Conservation (phyloP, 2,113 vertebrate species). For the Asarcornis scutulata region DNA sequence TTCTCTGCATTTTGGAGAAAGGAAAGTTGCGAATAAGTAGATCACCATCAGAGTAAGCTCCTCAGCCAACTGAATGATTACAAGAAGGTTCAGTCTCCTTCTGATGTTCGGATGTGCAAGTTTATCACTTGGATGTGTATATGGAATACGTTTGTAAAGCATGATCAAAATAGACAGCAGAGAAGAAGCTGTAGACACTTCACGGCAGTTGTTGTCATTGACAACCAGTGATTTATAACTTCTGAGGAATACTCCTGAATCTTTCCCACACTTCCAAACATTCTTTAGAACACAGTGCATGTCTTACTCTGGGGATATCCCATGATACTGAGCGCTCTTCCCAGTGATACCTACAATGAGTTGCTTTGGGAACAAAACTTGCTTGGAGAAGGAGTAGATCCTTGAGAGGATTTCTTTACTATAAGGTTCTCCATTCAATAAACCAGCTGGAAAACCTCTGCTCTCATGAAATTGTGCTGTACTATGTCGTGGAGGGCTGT, state of each 20-base stretch:
- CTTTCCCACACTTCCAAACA: not conserved
- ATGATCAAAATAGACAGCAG: conserved; percentile 50
- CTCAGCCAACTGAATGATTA: not conserved
- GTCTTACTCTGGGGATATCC: not conserved
- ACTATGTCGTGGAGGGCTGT: not conserved
- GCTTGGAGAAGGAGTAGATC: not conserved
- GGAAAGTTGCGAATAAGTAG: conserved; percentile 40
- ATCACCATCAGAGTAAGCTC: conserved; percentile 17
- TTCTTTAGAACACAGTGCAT: not conserved
- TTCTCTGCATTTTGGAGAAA: not conserved
- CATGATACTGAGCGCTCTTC: not conserved
- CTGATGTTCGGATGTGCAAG: conserved; percentile 30
- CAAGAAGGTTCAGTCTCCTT: conserved; percentile 41
- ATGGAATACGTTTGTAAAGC: conserved; percentile 57
- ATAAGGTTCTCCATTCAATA: not conserved
- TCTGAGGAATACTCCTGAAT: not conserved
- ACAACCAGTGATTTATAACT: conserved; percentile 44
- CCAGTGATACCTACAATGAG: not conserved
- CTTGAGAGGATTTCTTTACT: not conserved
- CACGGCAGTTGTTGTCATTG: conserved; percentile 66
- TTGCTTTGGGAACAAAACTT: not conserved
- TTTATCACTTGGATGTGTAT: conserved; percentile 55
- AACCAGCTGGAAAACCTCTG: conserved; percentile 8
- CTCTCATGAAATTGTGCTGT: not conserved
- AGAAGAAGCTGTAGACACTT: conserved; percentile 49